Percentiles rank a stretch among this genome's conserved stretches.
phyloP scores from a whole-genome alignment of 2,888 invertebrate species.

The Ennomos fuscantarius region DNA sequence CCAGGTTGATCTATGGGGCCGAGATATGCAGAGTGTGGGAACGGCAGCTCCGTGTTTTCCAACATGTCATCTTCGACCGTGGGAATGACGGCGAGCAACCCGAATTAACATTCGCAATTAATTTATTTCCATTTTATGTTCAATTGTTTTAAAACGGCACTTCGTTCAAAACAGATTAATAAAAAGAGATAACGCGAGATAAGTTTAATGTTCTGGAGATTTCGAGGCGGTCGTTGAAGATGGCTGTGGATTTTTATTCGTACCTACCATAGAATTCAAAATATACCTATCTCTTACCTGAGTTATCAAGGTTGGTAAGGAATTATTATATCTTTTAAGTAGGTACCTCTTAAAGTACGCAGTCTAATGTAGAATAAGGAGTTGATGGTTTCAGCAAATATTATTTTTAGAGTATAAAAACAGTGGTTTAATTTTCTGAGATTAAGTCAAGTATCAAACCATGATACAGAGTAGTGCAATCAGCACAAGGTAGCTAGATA shows the following conservation, averaged over 20 bases:
- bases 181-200: constrained; percentile 33
- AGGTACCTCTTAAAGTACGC: not conserved
- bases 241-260: constrained; percentile 1
- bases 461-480: no score
- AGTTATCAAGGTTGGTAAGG: no score
- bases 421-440: no score
- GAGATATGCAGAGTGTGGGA: constrained; percentile 85
- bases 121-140: constrained; percentile 53
- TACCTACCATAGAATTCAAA: no score
- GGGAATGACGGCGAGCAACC: constrained; percentile 60
- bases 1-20: constrained; percentile 81
- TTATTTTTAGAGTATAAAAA: no score
- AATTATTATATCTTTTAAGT: no score
- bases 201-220: constrained; percentile 31
- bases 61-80: constrained; percentile 79
- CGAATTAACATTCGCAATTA: constrained; percentile 60
- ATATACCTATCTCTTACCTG: no score
- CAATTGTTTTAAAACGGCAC: constrained; percentile 53
- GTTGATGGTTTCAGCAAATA: no score
- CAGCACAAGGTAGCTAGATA: no score
- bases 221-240: constrained; percentile 24
- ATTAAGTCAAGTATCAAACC: no score
- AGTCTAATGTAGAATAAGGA: no score
- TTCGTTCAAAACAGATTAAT: constrained; percentile 27
- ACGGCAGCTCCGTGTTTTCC: constrained; percentile 69